phyloP scores from a whole-genome alignment of 2,113 vertebrate species.

The Meles meles region DNA sequence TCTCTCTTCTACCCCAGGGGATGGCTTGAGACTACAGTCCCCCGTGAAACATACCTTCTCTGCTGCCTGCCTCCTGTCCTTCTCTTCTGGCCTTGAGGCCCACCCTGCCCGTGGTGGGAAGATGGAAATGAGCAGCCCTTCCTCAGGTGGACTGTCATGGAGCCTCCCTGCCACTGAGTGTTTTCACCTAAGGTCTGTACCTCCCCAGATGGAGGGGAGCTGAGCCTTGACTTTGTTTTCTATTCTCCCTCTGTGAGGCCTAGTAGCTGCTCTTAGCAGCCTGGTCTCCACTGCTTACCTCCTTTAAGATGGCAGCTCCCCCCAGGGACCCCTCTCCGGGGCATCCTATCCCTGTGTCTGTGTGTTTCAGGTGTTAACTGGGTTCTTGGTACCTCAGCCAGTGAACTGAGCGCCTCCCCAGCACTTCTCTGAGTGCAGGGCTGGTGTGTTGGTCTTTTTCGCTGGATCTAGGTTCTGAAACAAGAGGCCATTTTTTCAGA shows the following conservation, averaged over 20 bases:
- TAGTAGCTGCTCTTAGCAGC: background rate
- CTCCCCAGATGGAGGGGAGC: background rate
- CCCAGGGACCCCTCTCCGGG: background rate
- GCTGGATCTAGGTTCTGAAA: background rate
- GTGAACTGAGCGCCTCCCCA: background rate
- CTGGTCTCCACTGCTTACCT: background rate
- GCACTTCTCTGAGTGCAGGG: accelerated
- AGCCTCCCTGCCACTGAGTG: background rate
- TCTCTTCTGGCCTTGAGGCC: background rate
- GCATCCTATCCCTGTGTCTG: background rate
- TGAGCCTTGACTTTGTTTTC: background rate
- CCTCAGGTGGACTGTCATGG: background rate
- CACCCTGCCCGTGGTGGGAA: background rate
- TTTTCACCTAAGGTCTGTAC: background rate
- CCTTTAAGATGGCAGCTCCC: background rate
- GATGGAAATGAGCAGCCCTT: background rate
- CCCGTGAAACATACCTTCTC: background rate
- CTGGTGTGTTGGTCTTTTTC: background rate
- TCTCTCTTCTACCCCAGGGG: background rate
- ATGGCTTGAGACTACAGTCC: no score
- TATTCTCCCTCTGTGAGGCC: background rate
- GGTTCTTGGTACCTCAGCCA: background rate
- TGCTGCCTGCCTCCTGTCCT: background rate
- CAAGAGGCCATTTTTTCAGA: background rate
- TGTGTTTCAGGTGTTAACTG: background rate